Evolutionary conservation across 2,888 invertebrate genomes (phyloP).

Genomic region (Dimorphilus gyrociliatus): DNA sequence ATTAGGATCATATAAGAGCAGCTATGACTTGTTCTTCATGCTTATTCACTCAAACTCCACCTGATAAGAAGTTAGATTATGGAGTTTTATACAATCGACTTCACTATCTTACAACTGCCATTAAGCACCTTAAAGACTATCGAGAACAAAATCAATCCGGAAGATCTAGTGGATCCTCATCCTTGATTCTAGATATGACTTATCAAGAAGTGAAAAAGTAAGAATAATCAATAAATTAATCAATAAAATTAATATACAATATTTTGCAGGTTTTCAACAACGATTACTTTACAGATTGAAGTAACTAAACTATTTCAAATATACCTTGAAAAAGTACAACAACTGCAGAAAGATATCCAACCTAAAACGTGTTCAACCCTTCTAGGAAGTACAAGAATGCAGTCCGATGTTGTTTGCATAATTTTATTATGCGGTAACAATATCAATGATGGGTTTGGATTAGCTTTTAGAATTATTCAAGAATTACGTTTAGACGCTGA

Average conservation of each 20-base stretch:
- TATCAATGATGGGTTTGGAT: constrained; percentile 24
- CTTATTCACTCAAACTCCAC: no score
- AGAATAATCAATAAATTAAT: no score
- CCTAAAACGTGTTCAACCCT: no score
- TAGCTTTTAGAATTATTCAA: constrained; percentile 29
- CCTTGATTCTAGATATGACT: no score
- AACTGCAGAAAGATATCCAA: constrained; percentile 5
- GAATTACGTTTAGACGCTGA: no score
- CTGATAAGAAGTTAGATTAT: no score
- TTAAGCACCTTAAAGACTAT: constrained; percentile 31
- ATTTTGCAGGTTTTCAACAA: constrained; percentile 54
- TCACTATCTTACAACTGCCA: constrained; percentile 25
- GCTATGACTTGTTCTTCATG: constrained; percentile 36
- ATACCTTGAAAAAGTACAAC: constrained; percentile 13
- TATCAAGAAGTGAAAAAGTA: no score
- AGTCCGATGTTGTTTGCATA: constrained; percentile 22
- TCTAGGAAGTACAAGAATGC: constrained; percentile 20
- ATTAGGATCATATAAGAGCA: constrained; percentile 37
- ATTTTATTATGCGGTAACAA: constrained; percentile 28
- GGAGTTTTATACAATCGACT: constrained; percentile 21
- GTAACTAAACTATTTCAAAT: constrained; percentile 45
- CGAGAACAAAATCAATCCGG: constrained; percentile 26
- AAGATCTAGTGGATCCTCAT: constrained; percentile 14
- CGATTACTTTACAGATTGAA: constrained; percentile 63
- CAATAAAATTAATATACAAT: background rate